These are phyloP conservation scores for Chrysocyon brachyurus DNA, from an alignment of 2,797 vertebrate species.

Conservation along the genomic window DNA sequence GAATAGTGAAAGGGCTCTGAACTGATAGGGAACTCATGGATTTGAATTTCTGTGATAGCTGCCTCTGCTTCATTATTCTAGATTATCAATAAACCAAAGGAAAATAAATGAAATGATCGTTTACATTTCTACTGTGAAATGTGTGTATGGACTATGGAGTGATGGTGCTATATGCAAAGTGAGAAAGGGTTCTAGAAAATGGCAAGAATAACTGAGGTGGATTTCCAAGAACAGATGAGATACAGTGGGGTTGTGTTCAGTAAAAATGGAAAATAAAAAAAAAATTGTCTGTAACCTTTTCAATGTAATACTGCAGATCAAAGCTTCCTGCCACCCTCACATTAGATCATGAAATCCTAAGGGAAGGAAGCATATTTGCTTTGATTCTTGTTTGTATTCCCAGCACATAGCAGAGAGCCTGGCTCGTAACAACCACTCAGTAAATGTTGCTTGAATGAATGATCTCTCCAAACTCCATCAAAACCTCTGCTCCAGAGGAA, in stretches of 20 bases:
- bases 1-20: background rate
- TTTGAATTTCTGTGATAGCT: slow-evolving; percentile 8
- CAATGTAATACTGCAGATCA: slow-evolving; percentile 4
- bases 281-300: slow-evolving; percentile 68
- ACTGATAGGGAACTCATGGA: background rate
- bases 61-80: background rate
- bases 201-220: background rate
- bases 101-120: background rate
- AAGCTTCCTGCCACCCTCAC: background rate
- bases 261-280: slow-evolving; percentile 46
- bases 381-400: slow-evolving; percentile 48
- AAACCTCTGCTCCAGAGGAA: slow-evolving; percentile 34
- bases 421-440: slow-evolving; percentile 6
- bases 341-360: slow-evolving; percentile 40
- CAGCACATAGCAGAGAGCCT: background rate
- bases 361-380: background rate
- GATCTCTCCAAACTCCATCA: slow-evolving; percentile 51
- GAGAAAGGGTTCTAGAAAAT: background rate
- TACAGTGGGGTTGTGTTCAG: background rate
- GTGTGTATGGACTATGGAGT: background rate
- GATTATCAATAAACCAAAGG: slow-evolving; percentile 13
- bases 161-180: background rate
- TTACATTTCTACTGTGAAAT: slow-evolving; percentile 29
- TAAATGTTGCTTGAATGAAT: slow-evolving; percentile 59
- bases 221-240: slow-evolving; percentile 40